phyloP scores from a whole-genome alignment of 2,113 vertebrate genomes.

The Bufo bufo region DNA sequence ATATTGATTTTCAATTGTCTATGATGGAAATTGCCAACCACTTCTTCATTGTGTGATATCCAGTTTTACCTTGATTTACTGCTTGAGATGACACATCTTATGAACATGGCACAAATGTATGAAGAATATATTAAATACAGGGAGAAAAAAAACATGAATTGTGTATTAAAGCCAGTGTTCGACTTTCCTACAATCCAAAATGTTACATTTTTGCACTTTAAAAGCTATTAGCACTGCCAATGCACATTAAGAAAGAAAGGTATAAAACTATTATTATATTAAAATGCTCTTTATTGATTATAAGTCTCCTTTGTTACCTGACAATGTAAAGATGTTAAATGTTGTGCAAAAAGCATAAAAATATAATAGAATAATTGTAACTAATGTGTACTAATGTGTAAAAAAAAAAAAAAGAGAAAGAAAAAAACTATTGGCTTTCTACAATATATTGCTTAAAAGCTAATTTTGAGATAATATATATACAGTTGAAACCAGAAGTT shows the following conservation, averaged over 20 bases:
- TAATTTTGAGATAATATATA: too few species aligned
- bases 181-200: neutral
- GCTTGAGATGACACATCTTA: slow-evolving; percentile 2
- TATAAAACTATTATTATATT: neutral
- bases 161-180: neutral
- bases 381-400: too few species aligned
- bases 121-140: neutral
- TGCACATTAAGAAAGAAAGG: neutral
- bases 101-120: neutral
- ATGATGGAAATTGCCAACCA: slow-evolving; percentile 44
- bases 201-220: neutral
- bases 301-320: neutral
- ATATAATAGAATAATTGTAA: neutral
- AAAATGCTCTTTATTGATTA: neutral
- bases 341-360: neutral
- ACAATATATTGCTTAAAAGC: too few species aligned
- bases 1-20: slow-evolving; percentile 46
- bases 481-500: too few species aligned
- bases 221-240: neutral
- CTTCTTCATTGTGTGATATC: slow-evolving; percentile 32
- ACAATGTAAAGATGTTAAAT: neutral
- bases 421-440: too few species aligned
- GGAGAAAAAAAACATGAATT: neutral
- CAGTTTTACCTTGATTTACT: slow-evolving; percentile 32
- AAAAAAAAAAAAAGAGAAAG: too few species aligned